Evolutionary conservation across 2,113 vertebrate species (phyloP), one percentile per base, ranked within the genome.

Genomic region (Phocoena sinus): DNA sequence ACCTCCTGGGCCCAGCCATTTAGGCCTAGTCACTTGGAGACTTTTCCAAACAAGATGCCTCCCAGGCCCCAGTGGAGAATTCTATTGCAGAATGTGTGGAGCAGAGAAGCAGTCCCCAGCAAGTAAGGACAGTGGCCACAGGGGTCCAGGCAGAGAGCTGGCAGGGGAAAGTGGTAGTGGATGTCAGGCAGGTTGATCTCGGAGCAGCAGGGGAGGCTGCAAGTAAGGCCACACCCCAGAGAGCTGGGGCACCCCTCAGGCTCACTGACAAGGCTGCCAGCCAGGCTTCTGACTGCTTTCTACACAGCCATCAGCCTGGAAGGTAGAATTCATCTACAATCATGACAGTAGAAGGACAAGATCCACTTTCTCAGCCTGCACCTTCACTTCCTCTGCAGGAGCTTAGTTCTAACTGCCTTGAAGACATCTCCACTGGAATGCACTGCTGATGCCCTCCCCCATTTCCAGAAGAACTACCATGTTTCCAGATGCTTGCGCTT

Each of bases 401-500:
- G 33, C n/a, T 77, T 95, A 21, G 12, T 13, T 38, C 50, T 44
- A 77, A 77, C 17, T 79, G 21, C 41, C 26, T 53, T 36, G 38
- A 47, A 36, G 62, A 56, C 13, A 38, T 4, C 13, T 63, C 28
- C 17, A 76, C 41, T 33, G 33, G 15, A 62, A 23, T 14, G 38
- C 36, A 17, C 33, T 0, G 4, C 38, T 60, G 25, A 14, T 7
- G n/a, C 20, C 18, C 10, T 4, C 5, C 14, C 33, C 23, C 0
- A 2, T 47, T 68, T 67, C 36, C 56, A 81, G 20, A 70, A 41
- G 18, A 36, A 26, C 28, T 8, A 20, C 31, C 11, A 38, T 62
- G 74, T 25, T 33, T 62, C 58, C 44, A 25, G 56, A 79, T 0
- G 3, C 20, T 7, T 8, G 56, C 0, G 0, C 5, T 4, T 0